Conservation (phyloP, 2,888 invertebrate species). For the Eupithecia inturbata region DNA sequence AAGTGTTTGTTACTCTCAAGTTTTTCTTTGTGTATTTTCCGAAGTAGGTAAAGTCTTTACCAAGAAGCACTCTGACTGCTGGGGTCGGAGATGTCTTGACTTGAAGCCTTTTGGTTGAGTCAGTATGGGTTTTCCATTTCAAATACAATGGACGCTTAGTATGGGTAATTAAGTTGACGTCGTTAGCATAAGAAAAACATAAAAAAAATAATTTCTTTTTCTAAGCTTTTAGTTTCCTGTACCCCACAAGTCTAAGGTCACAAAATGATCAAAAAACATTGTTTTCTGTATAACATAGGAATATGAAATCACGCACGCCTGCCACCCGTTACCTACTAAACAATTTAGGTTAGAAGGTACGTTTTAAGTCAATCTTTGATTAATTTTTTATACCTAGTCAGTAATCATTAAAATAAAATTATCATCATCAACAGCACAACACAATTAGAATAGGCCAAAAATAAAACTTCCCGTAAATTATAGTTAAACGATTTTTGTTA, state of each 20-base stretch:
- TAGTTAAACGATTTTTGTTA: too few species aligned
- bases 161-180: constrained; percentile 13
- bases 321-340: too few species aligned
- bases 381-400: too few species aligned
- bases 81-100: constrained; percentile 17
- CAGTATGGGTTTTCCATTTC: constrained; percentile 27
- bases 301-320: too few species aligned
- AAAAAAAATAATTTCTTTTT: background rate
- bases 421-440: too few species aligned
- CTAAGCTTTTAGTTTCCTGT: background rate
- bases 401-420: too few species aligned
- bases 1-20: background rate
- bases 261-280: background rate
- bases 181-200: background rate
- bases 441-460: too few species aligned
- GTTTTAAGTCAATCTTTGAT: too few species aligned
- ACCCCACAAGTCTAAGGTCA: background rate
- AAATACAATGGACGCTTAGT: constrained; percentile 21
- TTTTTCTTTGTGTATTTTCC: background rate
- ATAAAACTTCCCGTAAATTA: too few species aligned
- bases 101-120: constrained; percentile 1
- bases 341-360: too few species aligned
- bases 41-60: background rate
- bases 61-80: constrained; percentile 2
- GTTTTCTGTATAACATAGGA: too few species aligned